These are phyloP conservation scores for Pimephales promelas DNA, from an alignment of 2,113 vertebrate species.

Conservation along the genomic window DNA sequence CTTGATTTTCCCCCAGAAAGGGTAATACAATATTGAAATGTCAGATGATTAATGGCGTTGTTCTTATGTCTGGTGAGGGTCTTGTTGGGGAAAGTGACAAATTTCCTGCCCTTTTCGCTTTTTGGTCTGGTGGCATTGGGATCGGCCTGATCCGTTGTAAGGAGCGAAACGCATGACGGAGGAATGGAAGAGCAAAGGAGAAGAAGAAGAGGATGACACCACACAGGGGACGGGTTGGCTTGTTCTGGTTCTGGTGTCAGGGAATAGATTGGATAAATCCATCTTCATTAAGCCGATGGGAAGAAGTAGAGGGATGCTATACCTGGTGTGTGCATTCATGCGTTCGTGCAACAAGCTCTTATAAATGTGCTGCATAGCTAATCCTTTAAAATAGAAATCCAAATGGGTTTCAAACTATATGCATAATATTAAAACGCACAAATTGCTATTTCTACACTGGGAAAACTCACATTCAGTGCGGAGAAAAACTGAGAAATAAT, in stretches of 20 bases:
- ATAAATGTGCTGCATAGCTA: neutral
- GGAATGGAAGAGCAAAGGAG: constrained; percentile 51
- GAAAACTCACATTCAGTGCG: neutral
- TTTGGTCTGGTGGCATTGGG: neutral
- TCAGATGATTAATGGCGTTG: constrained; percentile 82
- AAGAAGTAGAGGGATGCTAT: constrained; percentile 44
- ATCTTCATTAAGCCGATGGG: constrained; percentile 80
- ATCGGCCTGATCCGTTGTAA: neutral
- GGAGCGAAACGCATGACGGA: neutral
- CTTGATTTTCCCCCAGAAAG: constrained; percentile 76
- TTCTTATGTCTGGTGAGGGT: constrained; percentile 67
- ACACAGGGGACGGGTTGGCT: constrained; percentile 66
- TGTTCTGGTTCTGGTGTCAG: constrained; percentile 73
- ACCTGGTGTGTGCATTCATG: constrained; percentile 11
- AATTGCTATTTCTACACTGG: neutral
- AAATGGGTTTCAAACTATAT: neutral
- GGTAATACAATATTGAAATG: constrained; percentile 86
- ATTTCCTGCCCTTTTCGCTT: constrained; percentile 77
- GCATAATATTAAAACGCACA: neutral
- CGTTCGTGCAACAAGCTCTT: neutral
- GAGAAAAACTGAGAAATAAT: neutral
- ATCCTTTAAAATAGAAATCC: neutral
- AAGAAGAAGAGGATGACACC: constrained; percentile 69
- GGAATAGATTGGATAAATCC: constrained; percentile 81
- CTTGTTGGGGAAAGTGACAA: constrained; percentile 73